Evolutionary conservation across 2,888 invertebrate genomes (phyloP).

Genomic region (Dugesia japonica): DNA sequence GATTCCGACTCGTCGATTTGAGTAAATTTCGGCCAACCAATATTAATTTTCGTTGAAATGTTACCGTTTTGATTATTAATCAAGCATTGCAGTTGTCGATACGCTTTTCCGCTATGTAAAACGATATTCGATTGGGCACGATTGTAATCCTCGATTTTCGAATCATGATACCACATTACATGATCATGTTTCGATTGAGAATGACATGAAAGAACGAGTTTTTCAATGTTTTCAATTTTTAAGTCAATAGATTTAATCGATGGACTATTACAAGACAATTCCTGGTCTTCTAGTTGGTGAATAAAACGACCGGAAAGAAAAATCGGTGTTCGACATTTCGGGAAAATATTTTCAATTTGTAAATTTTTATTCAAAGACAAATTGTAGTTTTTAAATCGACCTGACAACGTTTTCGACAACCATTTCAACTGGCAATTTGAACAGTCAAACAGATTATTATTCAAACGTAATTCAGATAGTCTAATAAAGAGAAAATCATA

Average conservation of each 20-base stretch:
- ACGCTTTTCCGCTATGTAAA: background rate
- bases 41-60: background rate
- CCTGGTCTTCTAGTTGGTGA: background rate
- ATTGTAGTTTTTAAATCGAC: background rate
- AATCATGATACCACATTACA: background rate
- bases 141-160: background rate
- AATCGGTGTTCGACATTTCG: background rate
- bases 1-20: background rate
- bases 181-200: background rate
- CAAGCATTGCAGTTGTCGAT: background rate
- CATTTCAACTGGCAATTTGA: background rate
- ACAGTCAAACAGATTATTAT: constrained; percentile 8
- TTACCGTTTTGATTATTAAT: background rate
- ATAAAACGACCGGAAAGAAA: background rate
- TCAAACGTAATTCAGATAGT: background rate
- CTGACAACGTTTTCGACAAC: background rate
- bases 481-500: background rate
- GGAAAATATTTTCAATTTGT: background rate
- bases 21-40: background rate
- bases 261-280: background rate
- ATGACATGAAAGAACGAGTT: background rate
- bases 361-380: background rate
- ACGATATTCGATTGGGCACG: background rate
- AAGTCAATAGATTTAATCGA: background rate
- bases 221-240: constrained; percentile 5